Evolutionary conservation across 2,797 vertebrate species (phyloP), one percentile per base, ranked within the genome.

Genomic region (Peromyscus eremicus): DNA sequence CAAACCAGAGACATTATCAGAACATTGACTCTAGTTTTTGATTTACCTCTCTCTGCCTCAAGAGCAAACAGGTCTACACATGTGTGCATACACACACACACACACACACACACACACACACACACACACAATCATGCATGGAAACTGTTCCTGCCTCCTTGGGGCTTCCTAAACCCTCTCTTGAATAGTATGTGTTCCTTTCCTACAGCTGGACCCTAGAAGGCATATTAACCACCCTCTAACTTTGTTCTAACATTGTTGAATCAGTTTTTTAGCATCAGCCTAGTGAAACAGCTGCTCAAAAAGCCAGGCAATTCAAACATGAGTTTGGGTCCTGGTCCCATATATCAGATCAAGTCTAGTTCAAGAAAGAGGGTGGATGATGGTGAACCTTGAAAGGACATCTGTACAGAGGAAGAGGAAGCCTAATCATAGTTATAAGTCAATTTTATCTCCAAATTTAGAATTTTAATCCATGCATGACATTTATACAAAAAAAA

Each of bases 1-100:
- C 12, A 95, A 94, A 98, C 37, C 40, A 97, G 73, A 95, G 52
- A 96, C 37, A 97, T 25, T 49, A 8, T 96, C 29, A 97, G 2
- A 62, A 46, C 23, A 52, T 4, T 19, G 46, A 52, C 12, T 3
- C 40, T 57, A 64, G 13, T 8, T 80, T 43, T 40, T 52, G 7
- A 68, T 34, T 64, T 6, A 70, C 37, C 83, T 27, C 29, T 46
- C 55, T 43, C 49, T 34, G 34, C 12, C 8, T 55, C 79, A 0
- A 66, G 16, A 92, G 27, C 27, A 84, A 25, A 49, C 40, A 71
- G 17, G 25, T 14, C n/a, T 43, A 21, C 5, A 73, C 10, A 29
- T 37, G 12, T 86, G 14, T 34, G 29, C 6, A 13, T 19, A 3
- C 4, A 19, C 27, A 4, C 43, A 49, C 27, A 49, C 55, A 25